A percentile compares a stretch with the other conserved stretches of the same genome.
Conservation (phyloP, 2,888 invertebrate species). For the Ceraclea dissimilis region DNA sequence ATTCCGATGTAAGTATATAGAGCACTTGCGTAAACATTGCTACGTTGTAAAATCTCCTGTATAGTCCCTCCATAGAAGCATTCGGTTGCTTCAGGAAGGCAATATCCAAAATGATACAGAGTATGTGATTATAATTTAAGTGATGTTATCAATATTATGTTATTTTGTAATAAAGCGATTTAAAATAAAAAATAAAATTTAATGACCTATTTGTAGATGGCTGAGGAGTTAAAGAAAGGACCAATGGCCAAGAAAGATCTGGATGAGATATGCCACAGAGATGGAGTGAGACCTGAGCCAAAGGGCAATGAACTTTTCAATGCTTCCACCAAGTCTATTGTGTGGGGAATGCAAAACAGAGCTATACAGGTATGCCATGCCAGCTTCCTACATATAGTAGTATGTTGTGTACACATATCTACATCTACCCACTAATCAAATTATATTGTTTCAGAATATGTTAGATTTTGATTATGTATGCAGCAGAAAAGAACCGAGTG, state of each 20-base stretch:
- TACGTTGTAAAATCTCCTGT: too few relatives aligned
- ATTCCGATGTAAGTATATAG: constrained; percentile 25
- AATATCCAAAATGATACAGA: too few relatives aligned
- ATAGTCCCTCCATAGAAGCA: too few relatives aligned
- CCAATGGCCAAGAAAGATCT: constrained; percentile 18
- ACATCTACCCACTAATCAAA: not conserved
- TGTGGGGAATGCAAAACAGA: constrained; percentile 98
- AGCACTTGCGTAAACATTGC: too few relatives aligned
- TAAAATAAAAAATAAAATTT: not conserved
- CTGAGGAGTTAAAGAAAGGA: constrained; percentile 31
- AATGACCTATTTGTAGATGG: constrained; percentile 29
- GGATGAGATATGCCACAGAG: constrained; percentile 27
- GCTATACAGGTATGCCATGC: constrained; percentile 66
- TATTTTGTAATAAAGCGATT: too few relatives aligned
- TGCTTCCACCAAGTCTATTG: constrained; percentile 82
- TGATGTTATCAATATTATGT: too few relatives aligned
- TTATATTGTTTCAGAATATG: constrained; percentile 63
- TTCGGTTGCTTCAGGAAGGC: too few relatives aligned
- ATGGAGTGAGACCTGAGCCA: constrained; percentile 29
- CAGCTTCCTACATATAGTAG: not conserved
- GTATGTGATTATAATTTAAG: too few relatives aligned
- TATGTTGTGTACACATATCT: not conserved
- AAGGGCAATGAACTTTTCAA: constrained; percentile 61
- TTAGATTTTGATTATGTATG: constrained; percentile 94
- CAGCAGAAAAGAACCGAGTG: constrained; percentile 78